Conservation (phyloP, 2,888 invertebrate genomes). For the Merodon equestris region DNA sequence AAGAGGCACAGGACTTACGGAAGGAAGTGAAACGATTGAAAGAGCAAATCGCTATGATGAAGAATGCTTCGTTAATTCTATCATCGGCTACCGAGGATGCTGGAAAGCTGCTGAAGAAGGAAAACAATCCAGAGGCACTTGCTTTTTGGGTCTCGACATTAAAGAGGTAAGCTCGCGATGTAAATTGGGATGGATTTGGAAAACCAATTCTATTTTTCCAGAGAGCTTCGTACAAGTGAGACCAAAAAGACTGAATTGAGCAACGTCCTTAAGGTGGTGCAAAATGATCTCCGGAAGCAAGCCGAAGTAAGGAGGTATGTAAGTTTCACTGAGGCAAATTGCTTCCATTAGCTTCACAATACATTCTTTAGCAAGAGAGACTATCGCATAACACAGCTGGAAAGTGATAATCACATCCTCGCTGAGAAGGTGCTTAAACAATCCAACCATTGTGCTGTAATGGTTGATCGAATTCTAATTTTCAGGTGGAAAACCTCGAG, state of each 20-base stretch:
- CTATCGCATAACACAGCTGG: constrained; percentile 74
- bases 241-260: constrained; percentile 78
- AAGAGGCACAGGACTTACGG: constrained; percentile 80
- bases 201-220: constrained; percentile 34
- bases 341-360: no score
- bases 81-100: constrained; percentile 82
- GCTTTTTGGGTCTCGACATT: constrained; percentile 82
- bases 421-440: constrained; percentile 72
- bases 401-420: constrained; percentile 77
- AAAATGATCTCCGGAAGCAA: constrained; percentile 77
- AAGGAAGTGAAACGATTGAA: constrained; percentile 81
- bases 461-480: neutral
- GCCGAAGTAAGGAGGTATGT: constrained; percentile 74
- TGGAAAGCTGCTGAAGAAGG: constrained; percentile 82
- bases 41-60: constrained; percentile 80
- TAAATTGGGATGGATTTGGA: neutral
- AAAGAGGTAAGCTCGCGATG: constrained; percentile 83
- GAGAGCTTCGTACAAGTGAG: constrained; percentile 79
- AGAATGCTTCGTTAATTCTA: constrained; percentile 82
- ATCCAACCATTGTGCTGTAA: no score
- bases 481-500: constrained; percentile 67
- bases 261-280: constrained; percentile 76
- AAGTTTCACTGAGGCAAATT: no score
- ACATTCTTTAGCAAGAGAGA: constrained; percentile 73
- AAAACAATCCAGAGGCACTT: constrained; percentile 81